Base-by-base conservation (phyloP, 2,888 invertebrate species). In the Hartigia nigra region DNA sequence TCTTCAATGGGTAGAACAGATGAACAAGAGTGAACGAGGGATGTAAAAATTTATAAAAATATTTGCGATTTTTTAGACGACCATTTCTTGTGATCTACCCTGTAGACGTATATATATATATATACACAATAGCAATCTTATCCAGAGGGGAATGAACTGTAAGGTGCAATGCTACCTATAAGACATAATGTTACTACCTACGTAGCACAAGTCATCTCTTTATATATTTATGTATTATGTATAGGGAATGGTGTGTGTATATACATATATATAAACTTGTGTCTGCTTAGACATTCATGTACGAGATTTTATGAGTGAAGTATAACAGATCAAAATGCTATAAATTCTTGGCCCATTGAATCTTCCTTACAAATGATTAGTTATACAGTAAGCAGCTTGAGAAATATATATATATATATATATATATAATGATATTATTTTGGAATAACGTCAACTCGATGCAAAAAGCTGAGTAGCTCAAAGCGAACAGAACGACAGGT, bases 301-400 rank as follows among this genome's bases (percentile, higher is more conserved):
- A 9, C 14, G 9, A 9, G 23, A 9, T 55, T 55, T 55, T 55
- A 55, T 23, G 55, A 55, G 23, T 23, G 23, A 23, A 5, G 74
- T 80, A 75, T 69, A 72, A 74, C 78, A 74, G 76, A 74, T 74
- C 36, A 80, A 81, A 85, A 82, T 83, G 76, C 78, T 74, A 76
- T 74, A 70, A 85, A 83, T 85, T 84, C 83, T 75, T 85, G 85
- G 85, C 85, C 86, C 82, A 86, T 23, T 9, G 83, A 84, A 84
- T 77, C 84, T 85, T 79, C 79, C 79, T 83, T 84, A 82, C 80
- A 78, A 79, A 79, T 75, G 77, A 82, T 82, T 82, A 81, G 78
- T 55, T 55, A 9, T 23, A 55, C 55, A 9, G 55, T 55, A 23
- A 55, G 14, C 14, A 55, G n/a, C n/a, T n/a, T n/a, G n/a, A n/a